Conservation (phyloP, 2,113 vertebrate genomes). For the Ahaetulla prasina region DNA sequence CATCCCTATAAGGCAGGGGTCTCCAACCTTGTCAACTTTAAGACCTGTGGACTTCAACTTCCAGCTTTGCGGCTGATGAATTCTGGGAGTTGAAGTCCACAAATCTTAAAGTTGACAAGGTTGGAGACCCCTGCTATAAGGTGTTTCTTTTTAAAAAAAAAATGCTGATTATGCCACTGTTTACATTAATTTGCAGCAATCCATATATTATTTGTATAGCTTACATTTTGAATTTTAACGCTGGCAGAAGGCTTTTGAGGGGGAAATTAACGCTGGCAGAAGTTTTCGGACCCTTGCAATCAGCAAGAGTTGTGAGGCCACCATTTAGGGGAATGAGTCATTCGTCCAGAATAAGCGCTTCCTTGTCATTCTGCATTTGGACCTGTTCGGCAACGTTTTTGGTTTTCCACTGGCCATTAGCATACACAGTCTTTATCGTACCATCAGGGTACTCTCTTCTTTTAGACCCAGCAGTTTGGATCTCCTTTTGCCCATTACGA, state of each 20-base stretch:
- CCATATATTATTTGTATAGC: not conserved
- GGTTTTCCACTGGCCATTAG: constrained; percentile 60
- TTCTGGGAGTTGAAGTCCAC: too few species aligned
- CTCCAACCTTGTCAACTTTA: too few species aligned
- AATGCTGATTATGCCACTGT: not conserved
- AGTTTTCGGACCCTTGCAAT: too few species aligned
- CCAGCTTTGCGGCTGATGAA: too few species aligned
- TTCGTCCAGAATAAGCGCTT: constrained; percentile 45
- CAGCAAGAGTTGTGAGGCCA: accelerated
- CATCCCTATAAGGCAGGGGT: not conserved
- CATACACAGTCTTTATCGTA: constrained; percentile 66
- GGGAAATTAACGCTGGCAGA: not conserved
- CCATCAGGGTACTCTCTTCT: constrained; percentile 70
- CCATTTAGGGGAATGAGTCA: not conserved
- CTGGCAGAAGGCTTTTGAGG: not conserved
- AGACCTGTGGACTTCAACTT: too few species aligned
- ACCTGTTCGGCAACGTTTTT: constrained; percentile 57
- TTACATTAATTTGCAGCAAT: not conserved
- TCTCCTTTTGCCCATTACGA: constrained; percentile 69
- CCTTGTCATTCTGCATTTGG: constrained; percentile 53
- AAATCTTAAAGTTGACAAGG: too few species aligned
- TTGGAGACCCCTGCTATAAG: too few species aligned
- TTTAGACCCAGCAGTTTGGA: constrained; percentile 67
- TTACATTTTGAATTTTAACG: not conserved
- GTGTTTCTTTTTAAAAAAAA: not conserved